These are phyloP conservation scores for Maconellicoccus hirsutus DNA, from an alignment of 1,140 invertebrate species.

Conservation along the genomic window DNA sequence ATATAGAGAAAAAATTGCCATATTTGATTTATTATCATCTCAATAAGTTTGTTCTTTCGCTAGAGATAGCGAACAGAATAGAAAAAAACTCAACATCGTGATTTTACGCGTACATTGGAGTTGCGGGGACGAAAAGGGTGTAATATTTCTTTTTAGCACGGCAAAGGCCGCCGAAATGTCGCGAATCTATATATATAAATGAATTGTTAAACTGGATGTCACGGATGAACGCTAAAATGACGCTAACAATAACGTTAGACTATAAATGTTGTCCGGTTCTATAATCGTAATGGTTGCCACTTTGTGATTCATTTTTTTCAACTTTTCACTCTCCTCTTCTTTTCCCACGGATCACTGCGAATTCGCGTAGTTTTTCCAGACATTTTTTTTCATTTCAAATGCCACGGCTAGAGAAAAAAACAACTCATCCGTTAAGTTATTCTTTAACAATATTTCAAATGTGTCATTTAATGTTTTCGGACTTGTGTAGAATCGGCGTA, in stretches of 20 bases:
- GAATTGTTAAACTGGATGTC: conserved; percentile 8
- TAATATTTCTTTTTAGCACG: conserved; percentile 1
- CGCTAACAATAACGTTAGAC: conserved; percentile 8
- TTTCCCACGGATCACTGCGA: not conserved
- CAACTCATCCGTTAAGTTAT: conserved; percentile 4
- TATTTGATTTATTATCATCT: conserved; percentile 5
- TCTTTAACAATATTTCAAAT: conserved; percentile 10
- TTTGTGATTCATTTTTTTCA: not conserved
- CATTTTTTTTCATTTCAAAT: not conserved
- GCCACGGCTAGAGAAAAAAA: not conserved
- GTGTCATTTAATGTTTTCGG: not conserved
- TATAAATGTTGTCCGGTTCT: not conserved
- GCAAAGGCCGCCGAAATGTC: not conserved
- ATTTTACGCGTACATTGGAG: not conserved
- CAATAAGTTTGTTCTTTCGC: not conserved
- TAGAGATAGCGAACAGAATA: too few species aligned
- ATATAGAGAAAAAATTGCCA: not conserved
- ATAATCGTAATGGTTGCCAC: conserved; percentile 7
- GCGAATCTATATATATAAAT: not conserved
- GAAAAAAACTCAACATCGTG: too few species aligned
- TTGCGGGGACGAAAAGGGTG: not conserved
- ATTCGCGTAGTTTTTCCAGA: not conserved
- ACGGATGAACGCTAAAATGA: conserved; percentile 7
- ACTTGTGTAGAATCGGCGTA: not conserved
- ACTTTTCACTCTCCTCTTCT: not conserved